A percentile compares a stretch with the other conserved stretches of the same genome.
phyloP scores from a whole-genome alignment of 2,113 vertebrate species.

The Bos javanicus region DNA sequence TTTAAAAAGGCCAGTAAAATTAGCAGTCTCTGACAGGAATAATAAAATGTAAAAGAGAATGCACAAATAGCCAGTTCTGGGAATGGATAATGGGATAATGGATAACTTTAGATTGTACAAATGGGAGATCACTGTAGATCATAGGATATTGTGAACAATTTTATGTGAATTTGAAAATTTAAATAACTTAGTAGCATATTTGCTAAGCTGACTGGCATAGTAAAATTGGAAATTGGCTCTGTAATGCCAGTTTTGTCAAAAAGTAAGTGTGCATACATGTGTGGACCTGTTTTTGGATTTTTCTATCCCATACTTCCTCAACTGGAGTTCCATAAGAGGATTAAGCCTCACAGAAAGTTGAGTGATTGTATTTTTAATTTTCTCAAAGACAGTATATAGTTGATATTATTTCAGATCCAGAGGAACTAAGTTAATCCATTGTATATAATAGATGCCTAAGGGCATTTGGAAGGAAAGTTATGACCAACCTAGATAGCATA shows the following conservation, averaged over 20 bases:
- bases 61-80: background rate
- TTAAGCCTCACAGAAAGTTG: background rate
- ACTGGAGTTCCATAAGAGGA: background rate
- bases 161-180: background rate
- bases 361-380: background rate
- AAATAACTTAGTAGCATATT: background rate
- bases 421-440: background rate
- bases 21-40: background rate
- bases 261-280: background rate
- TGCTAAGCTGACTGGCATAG: background rate
- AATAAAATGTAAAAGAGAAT: background rate
- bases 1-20: background rate
- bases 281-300: background rate
- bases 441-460: background rate
- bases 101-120: background rate
- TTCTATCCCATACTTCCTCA: background rate
- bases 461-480: too few species aligned
- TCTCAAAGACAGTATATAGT: background rate
- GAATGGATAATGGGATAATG: background rate
- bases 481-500: too few species aligned
- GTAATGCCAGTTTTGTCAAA: background rate
- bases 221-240: background rate
- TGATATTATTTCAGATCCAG: background rate
- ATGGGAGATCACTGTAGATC: background rate
- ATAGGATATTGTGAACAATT: background rate